A percentile compares a stretch with the other conserved stretches of the same genome.
These are phyloP conservation scores for Sphinx pinastri DNA, from an alignment of 2,888 invertebrate species.

Conservation along the genomic window DNA sequence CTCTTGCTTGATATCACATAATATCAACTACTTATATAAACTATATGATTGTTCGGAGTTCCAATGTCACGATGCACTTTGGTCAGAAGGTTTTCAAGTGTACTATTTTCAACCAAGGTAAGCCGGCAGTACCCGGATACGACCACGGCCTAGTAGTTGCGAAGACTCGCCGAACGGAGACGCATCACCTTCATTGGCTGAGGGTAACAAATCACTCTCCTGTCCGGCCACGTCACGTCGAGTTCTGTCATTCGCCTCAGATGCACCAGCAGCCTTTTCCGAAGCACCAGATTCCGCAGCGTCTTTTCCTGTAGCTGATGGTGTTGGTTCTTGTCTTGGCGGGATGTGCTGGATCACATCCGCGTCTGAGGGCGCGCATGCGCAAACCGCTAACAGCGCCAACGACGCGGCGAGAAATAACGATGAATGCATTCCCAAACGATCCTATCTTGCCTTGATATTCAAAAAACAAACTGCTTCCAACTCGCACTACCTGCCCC, in stretches of 20 bases:
- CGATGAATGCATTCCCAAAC: conserved; percentile 72
- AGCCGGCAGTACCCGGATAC: conserved; percentile 74
- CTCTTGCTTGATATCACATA: conserved; percentile 31
- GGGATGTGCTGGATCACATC: conserved; percentile 77
- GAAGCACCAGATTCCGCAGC: conserved; percentile 75
- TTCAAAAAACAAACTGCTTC: conserved; percentile 49
- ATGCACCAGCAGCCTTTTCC: conserved; percentile 68
- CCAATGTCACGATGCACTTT: conserved; percentile 8
- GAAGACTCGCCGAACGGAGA: conserved; percentile 68
- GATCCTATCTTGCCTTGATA: conserved; percentile 72
- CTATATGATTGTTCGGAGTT: neutral
- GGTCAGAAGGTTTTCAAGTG: neutral
- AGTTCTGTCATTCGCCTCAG: conserved; percentile 53
- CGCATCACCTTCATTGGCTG: conserved; percentile 59
- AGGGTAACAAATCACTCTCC: conserved; percentile 72
- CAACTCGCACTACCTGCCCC: conserved; percentile 34
- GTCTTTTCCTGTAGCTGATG: conserved; percentile 74
- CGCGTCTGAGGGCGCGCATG: conserved; percentile 64
- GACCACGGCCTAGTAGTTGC: conserved; percentile 63
- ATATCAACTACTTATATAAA: neutral
- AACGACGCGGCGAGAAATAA: conserved; percentile 73
- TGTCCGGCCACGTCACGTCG: conserved; percentile 67
- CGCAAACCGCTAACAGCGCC: conserved; percentile 72
- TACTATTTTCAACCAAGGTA: conserved; percentile 63
- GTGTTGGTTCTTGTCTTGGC: conserved; percentile 71